phyloP scores from a whole-genome alignment of 2,113 vertebrate species.

The Tragelaphus buxtoni region DNA sequence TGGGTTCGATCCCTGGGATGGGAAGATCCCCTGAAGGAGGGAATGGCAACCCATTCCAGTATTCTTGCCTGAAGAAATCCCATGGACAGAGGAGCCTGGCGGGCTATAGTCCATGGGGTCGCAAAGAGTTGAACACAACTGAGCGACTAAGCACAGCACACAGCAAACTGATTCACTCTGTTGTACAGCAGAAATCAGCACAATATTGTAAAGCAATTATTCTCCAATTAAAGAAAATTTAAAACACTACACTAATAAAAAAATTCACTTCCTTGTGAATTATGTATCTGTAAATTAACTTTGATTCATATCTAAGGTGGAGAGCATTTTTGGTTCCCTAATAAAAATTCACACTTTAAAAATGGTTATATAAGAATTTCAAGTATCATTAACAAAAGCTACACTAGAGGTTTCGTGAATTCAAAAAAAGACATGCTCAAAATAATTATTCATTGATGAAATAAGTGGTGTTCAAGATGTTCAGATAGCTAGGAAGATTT shows the following conservation, averaged over 20 bases:
- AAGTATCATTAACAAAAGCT: neutral
- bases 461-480: neutral
- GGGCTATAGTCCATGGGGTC: neutral
- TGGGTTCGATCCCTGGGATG: neutral
- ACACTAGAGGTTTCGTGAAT: neutral
- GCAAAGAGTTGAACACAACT: neutral
- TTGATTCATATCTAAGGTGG: neutral
- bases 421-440: neutral
- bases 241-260: neutral
- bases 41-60: neutral
- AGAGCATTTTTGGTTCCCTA: neutral
- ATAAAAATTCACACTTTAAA: neutral
- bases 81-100: neutral
- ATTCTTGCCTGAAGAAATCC: neutral
- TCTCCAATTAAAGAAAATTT: neutral
- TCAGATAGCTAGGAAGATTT: neutral
- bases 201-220: neutral
- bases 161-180: neutral
- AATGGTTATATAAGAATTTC: neutral
- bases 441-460: conserved; percentile 25
- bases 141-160: neutral
- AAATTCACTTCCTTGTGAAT: neutral
- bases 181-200: neutral
- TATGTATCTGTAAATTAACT: neutral
- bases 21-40: neutral